Evolutionary conservation across 2,113 vertebrate species (phyloP).

Genomic region (Pycnonotus jocosus): DNA sequence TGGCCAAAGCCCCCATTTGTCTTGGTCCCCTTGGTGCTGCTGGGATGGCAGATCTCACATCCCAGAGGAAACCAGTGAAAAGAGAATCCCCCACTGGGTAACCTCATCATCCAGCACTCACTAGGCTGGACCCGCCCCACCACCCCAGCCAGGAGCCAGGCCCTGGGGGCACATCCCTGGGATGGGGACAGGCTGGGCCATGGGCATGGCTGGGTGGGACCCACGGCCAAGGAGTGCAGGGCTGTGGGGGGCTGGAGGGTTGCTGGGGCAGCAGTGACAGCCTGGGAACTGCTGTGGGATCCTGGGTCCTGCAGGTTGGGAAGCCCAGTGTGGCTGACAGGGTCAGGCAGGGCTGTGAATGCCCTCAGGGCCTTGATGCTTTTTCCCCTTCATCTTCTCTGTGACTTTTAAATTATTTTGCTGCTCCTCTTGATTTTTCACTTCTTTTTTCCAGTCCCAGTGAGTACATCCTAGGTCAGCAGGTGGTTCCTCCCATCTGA

Average conservation of each 20-base stretch:
- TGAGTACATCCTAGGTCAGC: rapidly evolving
- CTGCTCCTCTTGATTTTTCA: neutral
- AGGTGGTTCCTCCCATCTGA: neutral
- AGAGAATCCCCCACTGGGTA: neutral
- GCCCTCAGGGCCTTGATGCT: rapidly evolving
- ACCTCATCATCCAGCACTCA: neutral
- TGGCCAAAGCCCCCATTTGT: neutral
- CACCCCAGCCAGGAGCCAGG: neutral
- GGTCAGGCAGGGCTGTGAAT: neutral
- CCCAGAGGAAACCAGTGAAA: neutral
- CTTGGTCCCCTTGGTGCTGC: rapidly evolving
- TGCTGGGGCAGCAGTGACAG: rapidly evolving
- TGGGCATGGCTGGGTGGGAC: rapidly evolving
- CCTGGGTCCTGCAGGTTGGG: neutral
- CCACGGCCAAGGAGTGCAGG: neutral
- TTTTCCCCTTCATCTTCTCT: neutral
- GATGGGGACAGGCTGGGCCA: neutral
- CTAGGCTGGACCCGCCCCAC: no score
- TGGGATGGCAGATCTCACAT: neutral
- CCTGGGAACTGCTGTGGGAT: neutral
- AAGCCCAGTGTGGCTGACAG: neutral
- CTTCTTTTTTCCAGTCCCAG: neutral
- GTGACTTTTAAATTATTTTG: neutral
- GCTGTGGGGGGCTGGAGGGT: neutral
- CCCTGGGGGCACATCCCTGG: neutral